Percentiles rank a stretch among this genome's conserved stretches.
phyloP scores from a whole-genome alignment of 2,797 vertebrate species.

The Cyclura pinguis region DNA sequence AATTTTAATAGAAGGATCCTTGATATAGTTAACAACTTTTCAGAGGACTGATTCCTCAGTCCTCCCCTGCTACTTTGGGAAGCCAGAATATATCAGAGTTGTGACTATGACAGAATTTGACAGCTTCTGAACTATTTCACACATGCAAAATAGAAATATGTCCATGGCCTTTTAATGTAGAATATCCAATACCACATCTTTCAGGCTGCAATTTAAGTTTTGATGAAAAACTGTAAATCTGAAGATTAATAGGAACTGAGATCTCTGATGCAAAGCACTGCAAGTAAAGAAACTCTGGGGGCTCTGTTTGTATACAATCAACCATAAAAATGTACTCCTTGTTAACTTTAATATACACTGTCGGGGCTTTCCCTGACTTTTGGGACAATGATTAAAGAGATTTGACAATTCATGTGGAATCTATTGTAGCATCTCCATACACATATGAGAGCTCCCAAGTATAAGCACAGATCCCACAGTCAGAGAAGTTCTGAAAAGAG shows the following conservation, averaged over 20 bases:
- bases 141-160: too few species aligned
- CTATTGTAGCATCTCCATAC: background rate
- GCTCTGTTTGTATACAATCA: conserved; percentile 43
- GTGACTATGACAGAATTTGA: too few species aligned
- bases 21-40: too few species aligned
- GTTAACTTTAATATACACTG: background rate
- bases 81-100: too few species aligned
- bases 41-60: too few species aligned
- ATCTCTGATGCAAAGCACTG: conserved; percentile 60
- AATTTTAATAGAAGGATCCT: too few species aligned
- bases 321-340: background rate
- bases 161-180: too few species aligned
- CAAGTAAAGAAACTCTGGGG: conserved; percentile 53
- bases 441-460: background rate
- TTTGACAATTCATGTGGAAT: background rate
- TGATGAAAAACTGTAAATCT: conserved; percentile 50
- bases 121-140: too few species aligned
- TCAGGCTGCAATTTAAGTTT: conserved; percentile 52
- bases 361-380: conserved; percentile 25
- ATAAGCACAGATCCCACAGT: background rate
- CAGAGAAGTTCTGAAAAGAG: background rate
- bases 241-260: conserved; percentile 40
- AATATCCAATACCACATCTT: conserved; percentile 33
- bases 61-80: too few species aligned
- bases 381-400: conserved; percentile 34